Evolutionary conservation across 2,113 vertebrate species (phyloP).

Genomic region (Corythoichthys haematopterus): DNA sequence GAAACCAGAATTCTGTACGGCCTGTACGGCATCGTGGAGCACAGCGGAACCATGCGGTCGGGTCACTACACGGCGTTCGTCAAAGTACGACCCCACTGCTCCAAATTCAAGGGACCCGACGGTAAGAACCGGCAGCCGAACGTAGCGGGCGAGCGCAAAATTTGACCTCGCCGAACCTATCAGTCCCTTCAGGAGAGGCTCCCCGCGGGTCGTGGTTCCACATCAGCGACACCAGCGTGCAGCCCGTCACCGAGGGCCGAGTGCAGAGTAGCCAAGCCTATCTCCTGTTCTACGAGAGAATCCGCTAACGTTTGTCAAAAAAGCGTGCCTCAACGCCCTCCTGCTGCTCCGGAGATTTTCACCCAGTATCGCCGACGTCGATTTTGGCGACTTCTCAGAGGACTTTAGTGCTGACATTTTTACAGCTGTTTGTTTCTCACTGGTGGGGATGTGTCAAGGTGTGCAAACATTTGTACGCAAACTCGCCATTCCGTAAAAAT

Average conservation of each 20-base stretch:
- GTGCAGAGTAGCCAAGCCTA: conserved; percentile 91
- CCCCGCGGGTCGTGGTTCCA: conserved; percentile 88
- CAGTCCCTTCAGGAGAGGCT: conserved; percentile 48
- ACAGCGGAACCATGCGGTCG: conserved; percentile 93
- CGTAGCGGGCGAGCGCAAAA: no score
- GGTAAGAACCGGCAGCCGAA: conserved; percentile 48
- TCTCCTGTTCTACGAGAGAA: conserved; percentile 93
- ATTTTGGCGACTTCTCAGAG: background rate
- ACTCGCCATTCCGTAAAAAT: background rate
- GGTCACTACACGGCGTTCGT: conserved; percentile 97
- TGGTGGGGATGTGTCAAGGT: background rate
- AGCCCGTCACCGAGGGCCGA: conserved; percentile 78
- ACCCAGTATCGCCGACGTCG: background rate
- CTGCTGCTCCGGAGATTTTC: conserved; percentile 24
- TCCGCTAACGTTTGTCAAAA: conserved; percentile 48
- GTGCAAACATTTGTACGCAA: conserved; percentile 1
- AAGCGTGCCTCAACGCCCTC: conserved; percentile 3
- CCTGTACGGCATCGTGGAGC: conserved; percentile 92
- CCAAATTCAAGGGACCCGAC: conserved; percentile 67
- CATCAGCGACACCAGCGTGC: conserved; percentile 85
- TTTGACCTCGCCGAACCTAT: background rate
- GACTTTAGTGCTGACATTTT: conserved; percentile 19
- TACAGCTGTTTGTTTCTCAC: conserved; percentile 9
- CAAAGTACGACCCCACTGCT: conserved; percentile 72
- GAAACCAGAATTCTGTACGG: conserved; percentile 78